These are phyloP conservation scores for Drosophila triauraria DNA, from an alignment of 1,140 invertebrate genomes.

Conservation along the genomic window DNA sequence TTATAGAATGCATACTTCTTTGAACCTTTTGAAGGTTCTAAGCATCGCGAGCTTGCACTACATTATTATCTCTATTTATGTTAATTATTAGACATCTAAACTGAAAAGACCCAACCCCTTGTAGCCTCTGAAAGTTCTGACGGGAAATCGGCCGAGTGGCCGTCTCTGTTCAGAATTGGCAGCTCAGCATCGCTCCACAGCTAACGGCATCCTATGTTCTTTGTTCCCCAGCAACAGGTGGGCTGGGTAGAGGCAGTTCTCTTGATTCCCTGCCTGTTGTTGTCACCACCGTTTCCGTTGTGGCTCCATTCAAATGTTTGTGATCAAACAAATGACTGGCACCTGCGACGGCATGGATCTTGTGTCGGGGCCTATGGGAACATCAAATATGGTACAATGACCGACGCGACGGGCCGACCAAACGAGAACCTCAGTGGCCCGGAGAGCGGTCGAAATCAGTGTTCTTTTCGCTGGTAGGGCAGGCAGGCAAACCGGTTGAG, in stretches of 20 bases:
- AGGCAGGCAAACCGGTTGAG: slow-evolving; percentile 64
- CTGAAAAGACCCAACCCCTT: too few species aligned
- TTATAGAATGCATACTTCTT: neutral
- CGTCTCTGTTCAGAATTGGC: slow-evolving; percentile 14
- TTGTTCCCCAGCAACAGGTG: slow-evolving; percentile 56
- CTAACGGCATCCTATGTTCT: slow-evolving; percentile 65
- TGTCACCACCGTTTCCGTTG: slow-evolving; percentile 26
- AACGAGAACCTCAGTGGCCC: slow-evolving; percentile 32
- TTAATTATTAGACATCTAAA: neutral
- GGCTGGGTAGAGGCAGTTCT: slow-evolving; percentile 19
- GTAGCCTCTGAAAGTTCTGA: neutral
- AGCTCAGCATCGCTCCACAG: slow-evolving; percentile 19
- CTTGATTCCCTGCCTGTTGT: slow-evolving; percentile 28
- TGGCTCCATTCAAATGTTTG: slow-evolving; percentile 64
- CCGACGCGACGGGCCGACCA: slow-evolving; percentile 41
- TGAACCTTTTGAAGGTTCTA: too few species aligned
- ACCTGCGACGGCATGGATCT: slow-evolving; percentile 4
- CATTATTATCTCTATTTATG: neutral
- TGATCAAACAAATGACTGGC: slow-evolving; percentile 60
- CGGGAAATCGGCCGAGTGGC: slow-evolving; percentile 19
- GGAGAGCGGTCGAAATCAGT: slow-evolving; percentile 16
- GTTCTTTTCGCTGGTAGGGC: slow-evolving; percentile 26
- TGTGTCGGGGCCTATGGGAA: slow-evolving; percentile 17
- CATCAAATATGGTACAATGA: slow-evolving; percentile 56
- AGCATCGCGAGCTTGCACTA: neutral